Base-by-base conservation (phyloP, 2,113 vertebrate species). In the Nibea coibor region DNA sequence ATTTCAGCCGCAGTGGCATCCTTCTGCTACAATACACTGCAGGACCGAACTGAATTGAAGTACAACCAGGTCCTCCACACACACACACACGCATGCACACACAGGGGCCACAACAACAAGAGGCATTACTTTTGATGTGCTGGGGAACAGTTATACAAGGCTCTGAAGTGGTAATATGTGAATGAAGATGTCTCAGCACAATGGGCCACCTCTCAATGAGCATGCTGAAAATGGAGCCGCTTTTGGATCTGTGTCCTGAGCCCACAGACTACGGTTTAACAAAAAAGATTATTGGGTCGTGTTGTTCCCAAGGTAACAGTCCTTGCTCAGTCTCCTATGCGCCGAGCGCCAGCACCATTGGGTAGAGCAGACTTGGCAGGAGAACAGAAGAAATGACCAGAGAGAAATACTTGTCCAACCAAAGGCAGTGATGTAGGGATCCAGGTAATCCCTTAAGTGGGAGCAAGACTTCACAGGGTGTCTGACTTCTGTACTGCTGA, bases 281-380 rank as follows among this genome's bases (percentile, higher is more conserved):
- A 47, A 47, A 50, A 20, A 45, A 45, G 17, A 88, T 75, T 66
- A 82, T 77, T 39, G 74, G 62, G 66, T 69, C 79, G 62, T 67
- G 61, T 71, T 86, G 91, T 86, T 91, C 82, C 82, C 85, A 84
- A 76, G 85, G 83, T 81, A 90, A 86, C 83, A 54, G 48, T 71
- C 31, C 4, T 10, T 62, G 0, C 42, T 77, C 53, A 64, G 47
- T 24, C 61, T 62, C 28, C 69, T 19, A 39, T 9, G 50, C 2
- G 39, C 20, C 16, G 14, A 71, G 63, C 1, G 14, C 6, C 51
- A 20, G 68, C 43, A 48, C 16, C 45, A 15, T 67, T 78, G 85
- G 72, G 42, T 56, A 62, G 28, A 22, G 70, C 50, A 14, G 71
- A 58, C 16, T 42, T 16, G 43, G 45, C 51, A 3, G 17, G 20